Base-by-base conservation (phyloP, 2,113 vertebrate genomes). In the Cyanoliseus patagonus region DNA sequence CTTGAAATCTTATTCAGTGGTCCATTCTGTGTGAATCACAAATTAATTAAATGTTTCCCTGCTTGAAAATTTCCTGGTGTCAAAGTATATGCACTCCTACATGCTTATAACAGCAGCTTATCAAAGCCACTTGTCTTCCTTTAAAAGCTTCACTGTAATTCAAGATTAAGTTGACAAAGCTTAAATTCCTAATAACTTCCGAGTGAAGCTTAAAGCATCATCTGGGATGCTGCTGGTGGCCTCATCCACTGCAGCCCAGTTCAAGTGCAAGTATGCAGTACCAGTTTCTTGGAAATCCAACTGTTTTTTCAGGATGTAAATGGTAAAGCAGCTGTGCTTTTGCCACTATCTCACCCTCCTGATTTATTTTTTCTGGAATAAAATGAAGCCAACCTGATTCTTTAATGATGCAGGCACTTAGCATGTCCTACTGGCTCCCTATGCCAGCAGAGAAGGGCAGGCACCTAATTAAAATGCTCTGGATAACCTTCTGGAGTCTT, bases 21-120 rank as follows among this genome's bases (percentile, higher is more conserved):
- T 88, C 35, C 52, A 66, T 11, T 57, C 24, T 93, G 53, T 52
- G 49, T 77, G 25, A 23, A 90, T 68, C 49, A 88, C 39, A 85
- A 73, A 88, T 86, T 88, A 95, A 92, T 85, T 80, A 94, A 86
- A 27, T 31, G 17, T 83, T 92, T 59, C 30, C 52, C 53, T 90
- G 53, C 44, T 35, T 80, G n/a, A 93, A 67, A 70, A 39, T 74
- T 74, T 88, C 23, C 28, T 44, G 14, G 11, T 63, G 25, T 31
- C 24, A 25, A 67, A 62, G 22, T 33, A 10, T 8, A 20, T 8
- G 10, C 15, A n/a, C 22, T 69, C 16, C 18, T 86, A 28, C n/a
- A n/a, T 41, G 31, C 10, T 77, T 73, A 7, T 16, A 61, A 51
- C 12, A 83, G 7, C 7, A 73, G 33, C 4, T 15, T 64, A 39